Conservation (phyloP, 2,797 vertebrate genomes). For the Cyprinella venusta region DNA sequence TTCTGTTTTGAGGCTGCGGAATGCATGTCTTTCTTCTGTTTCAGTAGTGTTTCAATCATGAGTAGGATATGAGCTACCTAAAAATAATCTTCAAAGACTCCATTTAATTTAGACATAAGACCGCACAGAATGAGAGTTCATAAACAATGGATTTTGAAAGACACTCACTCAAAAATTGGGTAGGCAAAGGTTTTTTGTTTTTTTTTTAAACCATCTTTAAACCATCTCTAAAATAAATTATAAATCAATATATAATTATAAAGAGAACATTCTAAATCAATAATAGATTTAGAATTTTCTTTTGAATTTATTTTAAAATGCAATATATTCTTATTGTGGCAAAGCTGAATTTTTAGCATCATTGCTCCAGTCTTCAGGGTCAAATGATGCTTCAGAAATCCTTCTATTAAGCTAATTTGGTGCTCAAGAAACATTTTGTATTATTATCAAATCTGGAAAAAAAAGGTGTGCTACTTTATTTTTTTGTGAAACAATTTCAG, state of each 20-base stretch:
- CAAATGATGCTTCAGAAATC: slow-evolving; percentile 7
- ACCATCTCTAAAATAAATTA: too few species aligned
- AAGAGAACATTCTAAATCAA: too few species aligned
- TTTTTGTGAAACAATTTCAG: neutral
- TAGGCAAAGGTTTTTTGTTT: neutral
- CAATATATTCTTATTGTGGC: neutral
- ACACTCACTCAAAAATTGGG: neutral
- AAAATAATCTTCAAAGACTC: neutral
- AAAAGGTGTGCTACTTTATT: neutral
- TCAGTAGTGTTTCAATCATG: neutral
- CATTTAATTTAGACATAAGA: neutral
- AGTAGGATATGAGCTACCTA: neutral
- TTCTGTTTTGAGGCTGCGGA: neutral
- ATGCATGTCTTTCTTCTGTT: neutral
- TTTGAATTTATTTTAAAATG: neutral
- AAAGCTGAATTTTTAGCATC: neutral
- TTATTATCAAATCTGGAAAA: neutral
- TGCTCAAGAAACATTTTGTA: neutral
- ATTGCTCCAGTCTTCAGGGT: neutral
- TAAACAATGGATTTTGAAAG: neutral
- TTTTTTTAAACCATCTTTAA: too few species aligned
- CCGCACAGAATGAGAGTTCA: neutral
- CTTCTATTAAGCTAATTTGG: neutral
- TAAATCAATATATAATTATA: too few species aligned
- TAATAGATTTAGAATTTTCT: neutral